phyloP scores from a whole-genome alignment of 1,140 invertebrate genomes.

The Cyclargus thomasi region DNA sequence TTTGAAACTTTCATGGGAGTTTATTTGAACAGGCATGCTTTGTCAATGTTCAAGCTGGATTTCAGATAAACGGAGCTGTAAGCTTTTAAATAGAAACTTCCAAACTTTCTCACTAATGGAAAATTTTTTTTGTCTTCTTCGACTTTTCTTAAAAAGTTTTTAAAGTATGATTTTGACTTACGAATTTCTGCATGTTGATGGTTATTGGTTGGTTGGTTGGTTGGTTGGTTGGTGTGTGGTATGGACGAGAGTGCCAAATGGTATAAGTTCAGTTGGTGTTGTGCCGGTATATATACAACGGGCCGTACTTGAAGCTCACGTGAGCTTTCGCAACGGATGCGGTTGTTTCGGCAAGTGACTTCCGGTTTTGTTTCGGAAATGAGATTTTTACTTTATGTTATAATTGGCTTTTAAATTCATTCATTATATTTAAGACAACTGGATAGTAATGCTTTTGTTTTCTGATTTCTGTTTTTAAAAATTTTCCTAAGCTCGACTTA shows the following conservation, averaged over 20 bases:
- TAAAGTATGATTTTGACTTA: conserved; percentile 41
- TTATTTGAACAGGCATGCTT: no score
- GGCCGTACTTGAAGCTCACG: conserved; percentile 47
- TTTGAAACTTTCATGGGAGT: no score
- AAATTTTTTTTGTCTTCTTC: neutral
- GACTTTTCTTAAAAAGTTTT: neutral
- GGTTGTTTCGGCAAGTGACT: neutral
- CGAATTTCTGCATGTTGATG: conserved; percentile 53
- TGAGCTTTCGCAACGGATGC: conserved; percentile 3
- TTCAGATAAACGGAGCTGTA: no score
- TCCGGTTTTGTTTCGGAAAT: conserved; percentile 24
- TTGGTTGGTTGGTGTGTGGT: conserved; percentile 24
- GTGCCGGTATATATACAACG: conserved; percentile 46
- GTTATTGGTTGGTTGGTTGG: conserved; percentile 25
- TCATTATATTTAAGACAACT: no score
- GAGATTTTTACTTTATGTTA: conserved; percentile 35
- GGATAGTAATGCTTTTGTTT: no score
- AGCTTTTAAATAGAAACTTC: no score
- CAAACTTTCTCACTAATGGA: no score
- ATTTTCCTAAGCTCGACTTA: no score
- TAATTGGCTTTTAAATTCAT: conserved; percentile 18
- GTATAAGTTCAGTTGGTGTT: conserved; percentile 42
- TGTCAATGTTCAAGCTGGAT: no score
- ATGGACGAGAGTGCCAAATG: conserved; percentile 34
- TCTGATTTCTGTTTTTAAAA: no score